These are phyloP conservation scores for Apamea epomidion DNA, from an alignment of 2,888 invertebrate genomes.

Conservation along the genomic window DNA sequence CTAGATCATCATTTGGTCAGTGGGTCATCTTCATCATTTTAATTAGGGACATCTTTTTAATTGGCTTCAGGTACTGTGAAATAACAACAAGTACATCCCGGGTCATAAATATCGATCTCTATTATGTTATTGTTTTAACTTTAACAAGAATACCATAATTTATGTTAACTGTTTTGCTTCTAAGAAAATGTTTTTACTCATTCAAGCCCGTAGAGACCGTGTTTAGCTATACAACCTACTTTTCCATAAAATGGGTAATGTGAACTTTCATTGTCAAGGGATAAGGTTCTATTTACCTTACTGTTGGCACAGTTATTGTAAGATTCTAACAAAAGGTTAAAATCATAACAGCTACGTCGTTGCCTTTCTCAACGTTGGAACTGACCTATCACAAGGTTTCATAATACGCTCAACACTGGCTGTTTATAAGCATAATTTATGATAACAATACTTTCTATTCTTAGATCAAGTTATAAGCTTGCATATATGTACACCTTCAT, in stretches of 20 bases:
- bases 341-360: slow-evolving; percentile 24
- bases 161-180: neutral
- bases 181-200: slow-evolving; percentile 13
- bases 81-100: neutral
- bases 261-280: neutral
- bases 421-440: slow-evolving; percentile 2
- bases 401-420: slow-evolving; percentile 5
- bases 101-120: neutral
- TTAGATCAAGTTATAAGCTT: neutral
- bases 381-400: slow-evolving; percentile 65
- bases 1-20: too few relatives aligned
- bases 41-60: neutral
- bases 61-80: neutral
- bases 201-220: neutral
- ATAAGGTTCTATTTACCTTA: slow-evolving; percentile 34
- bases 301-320: slow-evolving; percentile 19
- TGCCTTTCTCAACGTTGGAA: slow-evolving; percentile 34
- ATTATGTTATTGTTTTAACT: neutral
- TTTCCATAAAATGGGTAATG: neutral
- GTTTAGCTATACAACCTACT: slow-evolving; percentile 15
- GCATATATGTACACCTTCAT: neutral
- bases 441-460: neutral
- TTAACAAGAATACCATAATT: neutral
- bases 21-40: too few relatives aligned
- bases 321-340: slow-evolving; percentile 30